These are phyloP conservation scores for Microtus pennsylvanicus DNA, from an alignment of 2,113 vertebrate genomes.

Conservation along the genomic window DNA sequence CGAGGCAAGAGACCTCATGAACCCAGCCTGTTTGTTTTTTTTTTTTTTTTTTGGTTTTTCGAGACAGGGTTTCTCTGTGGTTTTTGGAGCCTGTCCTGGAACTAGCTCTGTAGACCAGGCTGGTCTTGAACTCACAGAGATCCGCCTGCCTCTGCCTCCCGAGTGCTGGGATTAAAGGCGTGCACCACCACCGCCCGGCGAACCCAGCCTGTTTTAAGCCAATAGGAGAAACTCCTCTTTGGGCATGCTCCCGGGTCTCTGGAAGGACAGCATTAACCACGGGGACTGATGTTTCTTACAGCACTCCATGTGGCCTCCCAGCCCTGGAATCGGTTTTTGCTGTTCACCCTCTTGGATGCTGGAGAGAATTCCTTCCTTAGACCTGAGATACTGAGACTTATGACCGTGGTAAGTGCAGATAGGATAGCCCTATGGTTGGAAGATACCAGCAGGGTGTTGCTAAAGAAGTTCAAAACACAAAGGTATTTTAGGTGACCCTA, in stretches of 20 bases:
- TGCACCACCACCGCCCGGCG: too few species aligned
- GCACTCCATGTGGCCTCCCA: constrained; percentile 90
- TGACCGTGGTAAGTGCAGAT: constrained; percentile 90
- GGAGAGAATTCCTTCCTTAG: constrained; percentile 89
- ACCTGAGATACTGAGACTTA: constrained; percentile 91
- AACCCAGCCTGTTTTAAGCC: neutral
- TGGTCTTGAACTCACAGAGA: too few species aligned
- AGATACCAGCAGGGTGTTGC: neutral
- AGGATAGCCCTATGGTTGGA: neutral
- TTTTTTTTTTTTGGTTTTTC: too few species aligned
- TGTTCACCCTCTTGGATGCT: constrained; percentile 89
- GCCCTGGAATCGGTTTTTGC: constrained; percentile 94
- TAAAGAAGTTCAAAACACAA: neutral
- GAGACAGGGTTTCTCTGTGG: too few species aligned
- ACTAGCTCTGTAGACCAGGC: too few species aligned
- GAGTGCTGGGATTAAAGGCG: too few species aligned
- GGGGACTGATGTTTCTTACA: constrained; percentile 78
- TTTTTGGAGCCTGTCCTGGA: too few species aligned
- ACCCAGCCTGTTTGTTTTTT: neutral
- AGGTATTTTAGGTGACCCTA: neutral
- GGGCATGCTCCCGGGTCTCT: neutral
- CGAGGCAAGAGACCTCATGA: neutral
- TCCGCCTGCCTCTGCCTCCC: too few species aligned
- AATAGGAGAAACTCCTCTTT: neutral
- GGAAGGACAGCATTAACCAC: neutral